Conservation (phyloP, 1,140 invertebrate genomes). For the Drosophila guanche region DNA sequence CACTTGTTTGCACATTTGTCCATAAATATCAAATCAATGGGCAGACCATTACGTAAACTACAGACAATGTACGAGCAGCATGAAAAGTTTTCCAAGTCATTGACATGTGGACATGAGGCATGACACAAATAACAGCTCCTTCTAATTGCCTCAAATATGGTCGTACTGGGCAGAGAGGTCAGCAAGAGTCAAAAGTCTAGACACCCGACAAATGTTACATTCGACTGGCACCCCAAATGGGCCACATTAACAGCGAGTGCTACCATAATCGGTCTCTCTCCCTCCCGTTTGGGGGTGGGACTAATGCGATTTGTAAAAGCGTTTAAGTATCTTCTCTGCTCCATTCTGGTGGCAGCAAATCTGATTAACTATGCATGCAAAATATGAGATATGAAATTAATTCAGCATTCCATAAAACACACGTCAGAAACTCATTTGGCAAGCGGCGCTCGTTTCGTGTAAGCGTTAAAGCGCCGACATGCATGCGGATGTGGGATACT, state of each 20-base stretch:
- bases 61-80: slow-evolving; percentile 21
- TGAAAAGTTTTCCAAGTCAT: slow-evolving; percentile 29
- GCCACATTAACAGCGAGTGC: slow-evolving; percentile 18
- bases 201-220: slow-evolving; percentile 48
- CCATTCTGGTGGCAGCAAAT: slow-evolving; percentile 12
- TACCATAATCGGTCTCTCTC: slow-evolving; percentile 33
- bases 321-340: slow-evolving; percentile 10
- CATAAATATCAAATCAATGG: slow-evolving; percentile 4
- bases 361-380: slow-evolving; percentile 37
- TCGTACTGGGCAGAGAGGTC: slow-evolving; percentile 22
- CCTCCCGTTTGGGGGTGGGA: slow-evolving; percentile 7
- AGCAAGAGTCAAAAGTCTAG: slow-evolving; percentile 62
- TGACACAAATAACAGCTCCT: slow-evolving; percentile 25
- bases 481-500: slow-evolving; percentile 21
- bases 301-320: slow-evolving; percentile 28
- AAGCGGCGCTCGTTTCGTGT: slow-evolving; percentile 26
- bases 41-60: neutral
- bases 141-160: slow-evolving; percentile 34
- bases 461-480: slow-evolving; percentile 58
- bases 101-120: slow-evolving; percentile 33
- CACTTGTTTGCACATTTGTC: neutral
- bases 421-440: slow-evolving; percentile 56
- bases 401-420: slow-evolving; percentile 40
- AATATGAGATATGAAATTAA: slow-evolving; percentile 48
- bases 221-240: neutral